These are phyloP conservation scores for Aurelia aurita complex sp. Pacific DNA, from an alignment of 30 jellyfish, hydroid and myxozoan species.

Conservation along the genomic window DNA sequence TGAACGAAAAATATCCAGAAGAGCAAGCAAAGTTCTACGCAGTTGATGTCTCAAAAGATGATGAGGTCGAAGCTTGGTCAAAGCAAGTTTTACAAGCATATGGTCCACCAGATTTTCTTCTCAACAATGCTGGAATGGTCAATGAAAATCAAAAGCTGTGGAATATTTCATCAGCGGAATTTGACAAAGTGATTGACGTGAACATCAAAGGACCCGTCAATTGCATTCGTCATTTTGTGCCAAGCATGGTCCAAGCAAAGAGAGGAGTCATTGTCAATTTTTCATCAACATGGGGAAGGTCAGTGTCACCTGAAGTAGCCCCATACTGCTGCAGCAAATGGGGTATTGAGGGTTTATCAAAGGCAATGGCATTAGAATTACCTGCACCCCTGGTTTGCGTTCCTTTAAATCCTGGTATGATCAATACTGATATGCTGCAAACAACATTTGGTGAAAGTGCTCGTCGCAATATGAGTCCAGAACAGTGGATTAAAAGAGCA, in stretches of 20 bases:
- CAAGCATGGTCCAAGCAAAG: constrained; percentile 72
- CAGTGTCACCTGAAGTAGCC: constrained; percentile 66
- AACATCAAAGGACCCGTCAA: constrained; percentile 75
- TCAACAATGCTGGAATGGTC: constrained; percentile 73
- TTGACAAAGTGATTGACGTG: constrained; percentile 72
- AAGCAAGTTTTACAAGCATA: constrained; percentile 9
- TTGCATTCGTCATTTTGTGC: constrained; percentile 74
- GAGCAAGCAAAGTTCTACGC: constrained; percentile 23
- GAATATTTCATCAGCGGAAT: constrained; percentile 65
- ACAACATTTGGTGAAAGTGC: constrained; percentile 72
- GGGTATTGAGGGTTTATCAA: constrained; percentile 88
- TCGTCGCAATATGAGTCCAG: constrained; percentile 26
- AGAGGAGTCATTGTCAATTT: constrained; percentile 78
- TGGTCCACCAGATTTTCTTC: constrained; percentile 72
- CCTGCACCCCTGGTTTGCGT: constrained; percentile 87
- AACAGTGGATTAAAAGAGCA: constrained; percentile 73
- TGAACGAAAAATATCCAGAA: constrained; percentile 40
- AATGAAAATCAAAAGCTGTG: constrained; percentile 45
- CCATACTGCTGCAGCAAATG: constrained; percentile 92
- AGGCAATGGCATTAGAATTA: constrained; percentile 77
- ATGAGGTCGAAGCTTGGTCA: constrained; percentile 67
- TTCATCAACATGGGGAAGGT: constrained; percentile 85
- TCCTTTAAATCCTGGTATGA: constrained; percentile 85
- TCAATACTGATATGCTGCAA: constrained; percentile 73
- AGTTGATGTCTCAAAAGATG: constrained; percentile 58